Percentiles rank a stretch among this genome's conserved stretches.
phyloP scores from a whole-genome alignment of 30 jellyfish, hydroid and myxozoan species.

The Chrysaora quinquecirrha region DNA sequence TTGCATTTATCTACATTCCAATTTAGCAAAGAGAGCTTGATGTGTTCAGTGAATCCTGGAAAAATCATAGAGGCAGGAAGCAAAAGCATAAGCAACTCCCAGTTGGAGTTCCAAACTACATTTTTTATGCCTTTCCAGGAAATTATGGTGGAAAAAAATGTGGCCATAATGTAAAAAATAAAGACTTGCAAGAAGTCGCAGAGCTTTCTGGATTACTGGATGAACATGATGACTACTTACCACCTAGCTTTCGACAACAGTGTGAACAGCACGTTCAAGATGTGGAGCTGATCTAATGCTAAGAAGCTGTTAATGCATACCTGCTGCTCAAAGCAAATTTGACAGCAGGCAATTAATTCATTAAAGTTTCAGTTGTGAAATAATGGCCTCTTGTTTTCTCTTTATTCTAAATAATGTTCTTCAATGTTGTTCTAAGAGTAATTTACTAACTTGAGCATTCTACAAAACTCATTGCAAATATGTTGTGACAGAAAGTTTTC shows the following conservation, averaged over 20 bases:
- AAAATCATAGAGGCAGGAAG: not conserved
- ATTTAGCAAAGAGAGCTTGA: not conserved
- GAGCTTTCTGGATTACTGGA: not conserved
- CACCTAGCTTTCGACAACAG: not conserved
- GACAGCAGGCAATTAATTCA: not conserved
- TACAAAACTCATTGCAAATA: constrained; percentile 11
- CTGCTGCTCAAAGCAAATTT: not conserved
- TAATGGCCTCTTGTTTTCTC: not conserved
- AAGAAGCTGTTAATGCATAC: not conserved
- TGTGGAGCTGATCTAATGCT: not conserved
- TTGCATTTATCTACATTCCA: not conserved
- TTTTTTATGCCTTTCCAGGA: not conserved
- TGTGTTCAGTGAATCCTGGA: not conserved
- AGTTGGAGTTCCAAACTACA: not conserved
- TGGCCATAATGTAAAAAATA: not conserved
- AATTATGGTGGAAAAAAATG: not conserved
- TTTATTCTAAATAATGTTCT: not conserved
- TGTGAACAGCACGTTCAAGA: constrained; percentile 1
- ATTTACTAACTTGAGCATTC: not conserved
- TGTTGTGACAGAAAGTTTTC: constrained; percentile 11
- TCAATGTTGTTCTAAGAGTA: not conserved
- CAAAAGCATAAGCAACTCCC: not conserved
- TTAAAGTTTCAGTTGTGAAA: not conserved
- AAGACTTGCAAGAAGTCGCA: not conserved
- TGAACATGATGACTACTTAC: not conserved